Conservation (phyloP, 35 echinoderm and acorn worm species). For the Strongylocentrotus purpuratus region DNA sequence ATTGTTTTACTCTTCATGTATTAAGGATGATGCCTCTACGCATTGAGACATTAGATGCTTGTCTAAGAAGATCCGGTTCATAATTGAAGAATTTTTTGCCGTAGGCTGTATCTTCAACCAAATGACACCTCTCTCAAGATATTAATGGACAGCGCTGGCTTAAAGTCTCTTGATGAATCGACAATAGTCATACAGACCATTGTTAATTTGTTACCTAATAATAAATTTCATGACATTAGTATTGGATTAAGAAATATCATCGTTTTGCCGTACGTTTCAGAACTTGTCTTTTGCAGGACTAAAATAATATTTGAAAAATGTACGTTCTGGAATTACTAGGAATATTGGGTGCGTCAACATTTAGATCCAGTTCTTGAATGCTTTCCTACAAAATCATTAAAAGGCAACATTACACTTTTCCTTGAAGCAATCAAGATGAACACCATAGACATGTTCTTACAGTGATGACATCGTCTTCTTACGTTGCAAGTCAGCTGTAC, state of each 20-base stretch:
- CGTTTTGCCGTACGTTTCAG: neutral
- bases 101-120: neutral
- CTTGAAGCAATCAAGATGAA: neutral
- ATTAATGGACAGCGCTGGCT: neutral
- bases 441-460: neutral
- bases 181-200: too few relatives aligned
- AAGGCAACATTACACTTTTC: neutral
- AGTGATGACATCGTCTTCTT: neutral
- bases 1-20: neutral
- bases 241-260: too few relatives aligned
- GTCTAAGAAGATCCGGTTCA: neutral
- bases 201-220: too few relatives aligned
- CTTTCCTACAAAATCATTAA: neutral
- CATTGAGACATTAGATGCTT: neutral
- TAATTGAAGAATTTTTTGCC: neutral
- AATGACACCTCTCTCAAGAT: neutral
- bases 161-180: too few relatives aligned
- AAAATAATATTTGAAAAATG: neutral
- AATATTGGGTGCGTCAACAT: too few relatives aligned
- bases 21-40: neutral
- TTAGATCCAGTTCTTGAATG: too few relatives aligned
- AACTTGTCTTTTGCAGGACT: neutral
- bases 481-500: neutral
- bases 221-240: too few relatives aligned
- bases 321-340: neutral